These are phyloP conservation scores for Gadopsis bispinosus DNA, from an alignment of 2,797 vertebrate species.

Conservation along the genomic window DNA sequence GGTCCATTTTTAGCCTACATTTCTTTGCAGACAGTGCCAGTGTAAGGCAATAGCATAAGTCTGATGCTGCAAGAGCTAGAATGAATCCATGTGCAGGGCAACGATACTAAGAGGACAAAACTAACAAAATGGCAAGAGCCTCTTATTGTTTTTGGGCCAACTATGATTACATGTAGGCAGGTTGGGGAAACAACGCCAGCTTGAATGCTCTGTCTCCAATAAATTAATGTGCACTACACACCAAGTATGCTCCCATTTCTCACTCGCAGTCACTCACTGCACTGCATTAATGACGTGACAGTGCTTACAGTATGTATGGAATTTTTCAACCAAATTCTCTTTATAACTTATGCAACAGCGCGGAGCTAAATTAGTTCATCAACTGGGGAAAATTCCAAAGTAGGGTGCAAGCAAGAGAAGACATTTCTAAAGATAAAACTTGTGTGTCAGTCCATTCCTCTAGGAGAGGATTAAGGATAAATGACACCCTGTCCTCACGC, in stretches of 20 bases:
- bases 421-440: neutral
- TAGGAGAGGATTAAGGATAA: neutral
- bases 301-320: neutral
- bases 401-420: neutral
- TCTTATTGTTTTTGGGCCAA: neutral
- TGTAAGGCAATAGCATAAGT: neutral
- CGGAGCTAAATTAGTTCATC: neutral
- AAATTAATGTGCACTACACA: slow-evolving; percentile 39
- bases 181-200: slow-evolving; percentile 11
- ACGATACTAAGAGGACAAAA: slow-evolving; percentile 4
- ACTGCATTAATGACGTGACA: neutral
- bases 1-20: slow-evolving; percentile 12
- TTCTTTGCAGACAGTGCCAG: slow-evolving; percentile 2
- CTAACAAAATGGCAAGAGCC: neutral
- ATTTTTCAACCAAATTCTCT: slow-evolving; percentile 8
- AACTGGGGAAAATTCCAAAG: neutral
- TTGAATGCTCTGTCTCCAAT: slow-evolving; percentile 47
- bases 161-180: neutral
- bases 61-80: neutral
- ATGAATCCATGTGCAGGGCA: neutral
- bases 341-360: neutral
- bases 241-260: neutral
- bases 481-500: neutral
- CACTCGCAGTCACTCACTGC: neutral
- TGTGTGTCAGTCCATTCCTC: neutral